A percentile compares a stretch with the other conserved stretches of the same genome.
These are phyloP conservation scores for Hyalella azteca DNA, from an alignment of 2,888 invertebrate genomes.

Conservation along the genomic window DNA sequence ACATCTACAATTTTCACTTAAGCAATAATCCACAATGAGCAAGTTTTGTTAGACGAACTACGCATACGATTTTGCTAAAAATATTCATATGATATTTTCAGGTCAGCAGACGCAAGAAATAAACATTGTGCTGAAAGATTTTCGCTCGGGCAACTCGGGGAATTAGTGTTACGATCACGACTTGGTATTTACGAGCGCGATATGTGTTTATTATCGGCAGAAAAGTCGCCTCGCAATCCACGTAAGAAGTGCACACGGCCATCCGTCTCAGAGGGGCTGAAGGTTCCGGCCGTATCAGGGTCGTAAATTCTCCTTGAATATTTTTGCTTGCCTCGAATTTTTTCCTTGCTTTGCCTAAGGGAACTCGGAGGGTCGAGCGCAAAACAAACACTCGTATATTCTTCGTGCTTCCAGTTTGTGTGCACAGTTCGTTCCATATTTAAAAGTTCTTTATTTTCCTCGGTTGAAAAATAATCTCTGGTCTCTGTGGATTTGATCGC, in stretches of 20 bases:
- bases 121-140: too few species aligned
- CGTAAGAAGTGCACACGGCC: slow-evolving; percentile 7
- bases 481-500: too few species aligned
- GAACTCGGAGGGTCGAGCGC: not conserved
- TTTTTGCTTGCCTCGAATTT: slow-evolving; percentile 3
- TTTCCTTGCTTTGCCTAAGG: not conserved
- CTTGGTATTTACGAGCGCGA: not conserved
- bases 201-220: slow-evolving; percentile 1
- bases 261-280: slow-evolving; percentile 11
- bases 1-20: too few species aligned
- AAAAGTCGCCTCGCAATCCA: slow-evolving; percentile 3
- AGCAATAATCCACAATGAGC: too few species aligned
- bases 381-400: not conserved
- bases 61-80: too few species aligned
- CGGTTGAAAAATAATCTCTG: too few species aligned
- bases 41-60: too few species aligned
- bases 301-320: not conserved
- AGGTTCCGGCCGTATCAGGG: not conserved
- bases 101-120: too few species aligned
- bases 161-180: not conserved
- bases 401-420: not conserved
- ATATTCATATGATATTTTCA: too few species aligned
- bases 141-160: not conserved
- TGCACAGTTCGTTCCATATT: not conserved
- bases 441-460: too few species aligned